phyloP scores from a whole-genome alignment of 1,140 invertebrate species.

The Drosophila simulans region DNA sequence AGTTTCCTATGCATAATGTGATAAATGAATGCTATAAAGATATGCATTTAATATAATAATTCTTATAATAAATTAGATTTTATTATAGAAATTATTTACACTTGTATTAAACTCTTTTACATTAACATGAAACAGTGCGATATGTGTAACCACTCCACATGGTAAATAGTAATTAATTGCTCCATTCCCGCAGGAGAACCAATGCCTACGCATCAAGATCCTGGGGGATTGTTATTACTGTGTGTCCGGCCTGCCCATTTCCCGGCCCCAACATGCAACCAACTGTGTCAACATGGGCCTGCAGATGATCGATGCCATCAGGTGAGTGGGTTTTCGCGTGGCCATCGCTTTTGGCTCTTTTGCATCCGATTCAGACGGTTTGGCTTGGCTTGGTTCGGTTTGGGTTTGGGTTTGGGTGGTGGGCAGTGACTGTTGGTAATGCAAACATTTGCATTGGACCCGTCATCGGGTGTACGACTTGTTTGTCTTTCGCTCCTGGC shows the following conservation, averaged over 20 bases:
- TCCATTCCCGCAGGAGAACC: constrained; percentile 90
- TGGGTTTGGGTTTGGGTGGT: too few relatives aligned
- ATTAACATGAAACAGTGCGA: background rate
- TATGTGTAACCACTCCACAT: background rate
- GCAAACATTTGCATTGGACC: constrained; percentile 53
- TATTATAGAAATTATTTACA: background rate
- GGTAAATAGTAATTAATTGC: constrained; percentile 17
- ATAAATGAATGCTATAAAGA: too few relatives aligned
- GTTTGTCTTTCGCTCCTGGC: constrained; percentile 56
- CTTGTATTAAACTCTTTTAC: background rate
- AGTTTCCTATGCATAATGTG: too few relatives aligned
- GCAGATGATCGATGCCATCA: constrained; percentile 98
- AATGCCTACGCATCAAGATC: constrained; percentile 97
- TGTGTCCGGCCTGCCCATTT: constrained; percentile 96
- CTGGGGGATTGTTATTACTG: constrained; percentile 98
- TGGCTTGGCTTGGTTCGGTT: background rate
- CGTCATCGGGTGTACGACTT: constrained; percentile 62
- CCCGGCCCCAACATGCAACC: constrained; percentile 95
- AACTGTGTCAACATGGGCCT: constrained; percentile 98
- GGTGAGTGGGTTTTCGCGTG: constrained; percentile 86
- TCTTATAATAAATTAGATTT: too few relatives aligned
- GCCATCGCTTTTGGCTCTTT: background rate
- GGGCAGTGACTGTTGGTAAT: constrained; percentile 1
- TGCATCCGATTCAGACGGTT: background rate
- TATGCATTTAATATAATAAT: too few relatives aligned